Conservation (phyloP, 1,140 invertebrate species). For the Drosophila kurseongensis region DNA sequence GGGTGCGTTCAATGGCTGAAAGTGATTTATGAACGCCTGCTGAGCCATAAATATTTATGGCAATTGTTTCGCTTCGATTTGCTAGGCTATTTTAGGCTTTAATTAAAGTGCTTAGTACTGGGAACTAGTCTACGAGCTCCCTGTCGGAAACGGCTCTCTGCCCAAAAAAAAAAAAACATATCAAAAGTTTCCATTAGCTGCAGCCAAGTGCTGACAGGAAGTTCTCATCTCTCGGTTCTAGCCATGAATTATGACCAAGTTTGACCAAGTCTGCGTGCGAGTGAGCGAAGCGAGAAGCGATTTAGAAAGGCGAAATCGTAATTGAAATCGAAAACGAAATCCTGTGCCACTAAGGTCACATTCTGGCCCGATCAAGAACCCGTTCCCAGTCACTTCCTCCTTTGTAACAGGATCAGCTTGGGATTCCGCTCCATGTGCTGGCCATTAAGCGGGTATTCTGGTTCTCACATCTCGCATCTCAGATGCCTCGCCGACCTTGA, state of each 20-base stretch:
- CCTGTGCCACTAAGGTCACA: constrained; percentile 61
- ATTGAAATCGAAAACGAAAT: constrained; percentile 21
- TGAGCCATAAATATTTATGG: constrained; percentile 69
- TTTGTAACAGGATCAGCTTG: constrained; percentile 65
- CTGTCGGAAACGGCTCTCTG: constrained; percentile 14
- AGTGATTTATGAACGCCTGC: constrained; percentile 67
- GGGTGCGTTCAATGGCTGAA: constrained; percentile 61
- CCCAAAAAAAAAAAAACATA: constrained; percentile 14
- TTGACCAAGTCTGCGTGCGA: constrained; percentile 12
- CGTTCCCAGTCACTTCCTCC: constrained; percentile 63
- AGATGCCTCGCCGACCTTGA: constrained; percentile 56
- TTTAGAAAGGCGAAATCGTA: constrained; percentile 60
- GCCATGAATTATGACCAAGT: constrained; percentile 68
- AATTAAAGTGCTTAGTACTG: constrained; percentile 61
- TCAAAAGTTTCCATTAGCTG: constrained; percentile 46
- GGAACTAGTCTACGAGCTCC: constrained; percentile 19
- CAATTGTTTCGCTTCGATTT: constrained; percentile 70
- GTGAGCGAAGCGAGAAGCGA: constrained; percentile 37
- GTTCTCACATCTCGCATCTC: constrained; percentile 21
- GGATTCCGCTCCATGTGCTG: constrained; percentile 38
- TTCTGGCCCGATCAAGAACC: constrained; percentile 29
- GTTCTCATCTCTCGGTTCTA: constrained; percentile 53
- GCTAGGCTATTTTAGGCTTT: constrained; percentile 52
- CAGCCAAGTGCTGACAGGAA: constrained; percentile 61
- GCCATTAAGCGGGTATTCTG: constrained; percentile 61